Evolutionary conservation across 1,140 invertebrate species (phyloP), one percentile per base, ranked within the genome.

Genomic region (Micrasema minimum): DNA sequence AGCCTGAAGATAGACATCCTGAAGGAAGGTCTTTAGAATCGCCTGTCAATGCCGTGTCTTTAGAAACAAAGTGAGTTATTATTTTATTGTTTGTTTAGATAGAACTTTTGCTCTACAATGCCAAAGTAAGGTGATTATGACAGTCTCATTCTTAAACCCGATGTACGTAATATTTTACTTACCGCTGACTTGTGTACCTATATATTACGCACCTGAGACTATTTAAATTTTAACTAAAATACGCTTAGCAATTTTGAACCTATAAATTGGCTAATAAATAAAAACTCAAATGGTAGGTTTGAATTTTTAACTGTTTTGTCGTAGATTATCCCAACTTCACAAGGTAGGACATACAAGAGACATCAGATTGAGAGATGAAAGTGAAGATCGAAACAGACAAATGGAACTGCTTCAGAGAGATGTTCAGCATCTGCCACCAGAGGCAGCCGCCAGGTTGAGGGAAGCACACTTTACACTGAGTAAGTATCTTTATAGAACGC

Each of bases 311-410:
- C 7, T 2, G 7, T 31, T 31, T 31, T 53, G 50, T 59, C 38
- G 0, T 69, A 88, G 92, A 83, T 83, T 94, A 74, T 89, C 90
- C 3, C 89, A 93, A 80, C 81, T 94, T 68, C 91, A 90, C 74
- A 88, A 84, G 57, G 87, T 93, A 67, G 88, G 87, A 72, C 91
- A 93, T 77, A 86, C 86, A 66, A 88, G 88, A 76, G 92, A 93
- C 79, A 89, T 92, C 73, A 86, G 86, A 45, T 81, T 94, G 70
- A 87, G 89, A 35, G 89, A 92, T 61, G 92, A 93, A 75, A 88
- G 91, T 74, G 90, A 93, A 72, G 80, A 87, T 72, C 86, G 92
- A n/a, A 87, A 92, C 75, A 87, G 91, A 66, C 90, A 92, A 82
- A 87, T 93, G 87, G 85, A 90, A 2, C 82, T 92, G 61, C 80